A percentile compares a stretch with the other conserved stretches of the same genome.
Conservation (phyloP, 2,797 vertebrate species). For the Aldrovandia affinis region DNA sequence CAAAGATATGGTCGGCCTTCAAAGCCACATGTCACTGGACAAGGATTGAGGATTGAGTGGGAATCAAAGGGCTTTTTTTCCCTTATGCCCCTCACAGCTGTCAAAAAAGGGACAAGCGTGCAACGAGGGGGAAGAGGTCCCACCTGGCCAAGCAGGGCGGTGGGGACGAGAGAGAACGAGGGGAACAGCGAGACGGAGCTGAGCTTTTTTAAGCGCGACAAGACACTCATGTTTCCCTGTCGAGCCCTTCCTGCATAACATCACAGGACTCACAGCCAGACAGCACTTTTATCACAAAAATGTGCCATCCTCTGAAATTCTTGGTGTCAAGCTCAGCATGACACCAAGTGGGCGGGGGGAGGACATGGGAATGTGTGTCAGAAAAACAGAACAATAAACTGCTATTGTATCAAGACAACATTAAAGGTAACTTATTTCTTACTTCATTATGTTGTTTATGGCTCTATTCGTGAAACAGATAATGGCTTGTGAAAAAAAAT, state of each 20-base stretch:
- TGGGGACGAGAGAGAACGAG: slow-evolving; percentile 54
- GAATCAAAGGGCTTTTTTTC: slow-evolving; percentile 41
- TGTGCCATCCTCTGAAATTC: slow-evolving; percentile 53
- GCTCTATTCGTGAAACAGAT: not conserved
- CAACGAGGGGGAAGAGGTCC: slow-evolving; percentile 47
- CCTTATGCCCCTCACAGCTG: slow-evolving; percentile 60
- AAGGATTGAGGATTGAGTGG: slow-evolving; percentile 17
- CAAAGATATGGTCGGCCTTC: slow-evolving; percentile 47
- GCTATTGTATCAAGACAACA: no score
- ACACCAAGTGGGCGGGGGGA: slow-evolving; percentile 7
- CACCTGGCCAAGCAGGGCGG: slow-evolving; percentile 41
- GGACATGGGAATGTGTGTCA: not conserved
- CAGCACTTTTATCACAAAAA: slow-evolving; percentile 27
- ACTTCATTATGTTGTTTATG: not conserved
- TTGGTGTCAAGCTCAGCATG: slow-evolving; percentile 50
- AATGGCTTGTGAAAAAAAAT: not conserved
- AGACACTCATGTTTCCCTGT: slow-evolving; percentile 73
- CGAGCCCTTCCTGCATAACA: slow-evolving; percentile 71
- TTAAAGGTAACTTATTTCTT: not conserved
- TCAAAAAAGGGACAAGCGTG: slow-evolving; percentile 59
- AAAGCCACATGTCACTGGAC: slow-evolving; percentile 56
- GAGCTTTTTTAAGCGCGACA: slow-evolving; percentile 70
- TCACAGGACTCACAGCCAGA: slow-evolving; percentile 53
- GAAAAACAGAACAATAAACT: not conserved
- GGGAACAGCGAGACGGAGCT: slow-evolving; percentile 49